These are phyloP conservation scores for Leucozona laternaria DNA, from an alignment of 2,888 invertebrate species.

Conservation along the genomic window DNA sequence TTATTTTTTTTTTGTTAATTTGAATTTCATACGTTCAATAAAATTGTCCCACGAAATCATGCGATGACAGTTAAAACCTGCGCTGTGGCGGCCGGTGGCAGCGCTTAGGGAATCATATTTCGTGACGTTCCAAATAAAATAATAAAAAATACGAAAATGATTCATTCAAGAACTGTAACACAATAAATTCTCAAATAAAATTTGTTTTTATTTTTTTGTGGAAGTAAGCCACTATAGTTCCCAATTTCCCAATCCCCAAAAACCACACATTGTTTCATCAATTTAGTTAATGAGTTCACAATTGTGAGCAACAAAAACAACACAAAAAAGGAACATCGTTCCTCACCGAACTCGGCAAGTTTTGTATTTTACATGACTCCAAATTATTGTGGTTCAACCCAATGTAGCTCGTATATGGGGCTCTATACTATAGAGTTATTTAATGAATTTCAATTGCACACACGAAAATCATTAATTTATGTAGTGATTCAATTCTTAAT, in stretches of 20 bases:
- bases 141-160: constrained; percentile 37
- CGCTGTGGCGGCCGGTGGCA: neutral
- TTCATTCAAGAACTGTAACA: constrained; percentile 47
- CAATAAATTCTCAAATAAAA: constrained; percentile 15
- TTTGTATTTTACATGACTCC: constrained; percentile 34
- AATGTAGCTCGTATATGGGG: neutral
- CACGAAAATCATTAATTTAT: constrained; percentile 21
- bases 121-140: constrained; percentile 39
- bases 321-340: constrained; percentile 11
- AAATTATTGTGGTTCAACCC: constrained; percentile 13
- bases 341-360: constrained; percentile 30
- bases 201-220: constrained; percentile 15
- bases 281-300: constrained; percentile 66
- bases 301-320: neutral
- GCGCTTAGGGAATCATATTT: constrained; percentile 37
- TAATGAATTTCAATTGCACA: constrained; percentile 12
- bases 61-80: constrained; percentile 45
- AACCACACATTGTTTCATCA: constrained; percentile 51
- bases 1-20: constrained; percentile 25
- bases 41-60: constrained; percentile 51
- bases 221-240: constrained; percentile 4
- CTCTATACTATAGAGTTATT: neutral
- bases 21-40: constrained; percentile 40
- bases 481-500: constrained; percentile 20
- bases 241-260: constrained; percentile 8